phyloP scores from a whole-genome alignment of 2,888 invertebrate species.

The Agrotis segetum region DNA sequence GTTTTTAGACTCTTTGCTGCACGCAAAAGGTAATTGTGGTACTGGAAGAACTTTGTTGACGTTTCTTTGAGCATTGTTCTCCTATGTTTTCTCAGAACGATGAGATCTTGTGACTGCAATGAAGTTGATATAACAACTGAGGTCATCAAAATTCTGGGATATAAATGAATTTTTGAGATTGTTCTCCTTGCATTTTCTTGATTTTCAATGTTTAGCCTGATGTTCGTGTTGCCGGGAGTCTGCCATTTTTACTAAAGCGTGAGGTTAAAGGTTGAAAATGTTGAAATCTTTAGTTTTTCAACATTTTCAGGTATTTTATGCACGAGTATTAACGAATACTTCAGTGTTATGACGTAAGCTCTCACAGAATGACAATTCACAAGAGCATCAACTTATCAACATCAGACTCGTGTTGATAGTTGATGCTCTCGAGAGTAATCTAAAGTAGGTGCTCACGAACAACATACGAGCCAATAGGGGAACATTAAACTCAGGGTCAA shows the following conservation, averaged over 20 bases:
- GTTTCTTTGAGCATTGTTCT: slow-evolving; percentile 25
- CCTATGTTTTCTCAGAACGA: not conserved
- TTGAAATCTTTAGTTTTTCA: no score
- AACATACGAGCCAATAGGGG: slow-evolving; percentile 22
- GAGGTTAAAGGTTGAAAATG: no score
- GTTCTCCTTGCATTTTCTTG: not conserved
- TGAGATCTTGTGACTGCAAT: not conserved
- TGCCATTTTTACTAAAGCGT: no score
- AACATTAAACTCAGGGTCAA: slow-evolving; percentile 10
- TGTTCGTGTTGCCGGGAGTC: no score
- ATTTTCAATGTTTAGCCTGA: not conserved
- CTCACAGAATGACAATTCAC: not conserved
- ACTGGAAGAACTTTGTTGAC: slow-evolving; percentile 18
- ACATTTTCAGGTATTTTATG: not conserved
- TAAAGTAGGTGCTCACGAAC: slow-evolving; percentile 14
- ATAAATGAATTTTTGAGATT: not conserved
- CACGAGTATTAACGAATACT: slow-evolving; percentile 1
- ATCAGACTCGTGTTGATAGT: not conserved
- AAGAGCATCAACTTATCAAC: slow-evolving; percentile 19
- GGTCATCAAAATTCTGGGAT: not conserved
- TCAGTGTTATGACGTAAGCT: slow-evolving; percentile 1
- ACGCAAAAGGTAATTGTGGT: not conserved
- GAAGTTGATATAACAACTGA: not conserved
- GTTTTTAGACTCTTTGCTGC: slow-evolving; percentile 1
- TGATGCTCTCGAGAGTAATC: slow-evolving; percentile 26